Evolutionary conservation across 2,797 vertebrate genomes (phyloP), one percentile per base, ranked within the genome.

Genomic region (Enteromius mattozi): DNA sequence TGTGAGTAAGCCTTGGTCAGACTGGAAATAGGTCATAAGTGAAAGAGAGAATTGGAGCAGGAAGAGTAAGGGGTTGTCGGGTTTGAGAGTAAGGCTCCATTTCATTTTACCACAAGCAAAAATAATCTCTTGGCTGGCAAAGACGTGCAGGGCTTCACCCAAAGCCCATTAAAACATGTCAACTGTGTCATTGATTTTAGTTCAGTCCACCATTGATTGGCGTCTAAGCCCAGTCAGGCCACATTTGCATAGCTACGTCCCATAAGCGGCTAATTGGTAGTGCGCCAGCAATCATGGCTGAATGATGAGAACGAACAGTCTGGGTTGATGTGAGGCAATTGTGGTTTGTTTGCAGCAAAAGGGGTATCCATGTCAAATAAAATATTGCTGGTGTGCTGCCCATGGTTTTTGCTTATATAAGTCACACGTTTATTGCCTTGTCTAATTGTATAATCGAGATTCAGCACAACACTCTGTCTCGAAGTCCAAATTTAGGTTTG

Each of bases 181-280:
- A 66, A 85, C 90, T 81, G 91, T 91, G 92, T 91, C 86, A 85
- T 91, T 89, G 78, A 91, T 89, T 88, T 90, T 61, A 86, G 87
- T 89, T 89, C 88, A 89, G 89, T 83, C 81, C 86, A 61, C 76
- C 84, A 90, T 88, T 91, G 90, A 88, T 89, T 89, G 82, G 86
- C 89, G 90, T 89, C 92, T 90, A 90, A 86, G 90, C 12, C 87
- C 91, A 92, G 93, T 92, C 93, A 92, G 90, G 85, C 90, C 63
- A 66, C 92, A 93, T 95, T 91, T 90, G 90, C 81, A 88, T 89
- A 85, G 89, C 89, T 89, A 91, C 88, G 91, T 92, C 92, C 89
- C 85, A 90, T 91, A 93, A 92, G 91, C 91, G 92, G 90, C 91
- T 92, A 92, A 94, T 94, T 92, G 93, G 91, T 88, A 91, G 91